phyloP scores from a whole-genome alignment of 2,797 vertebrate genomes.

The Bovichtus diacanthus region DNA sequence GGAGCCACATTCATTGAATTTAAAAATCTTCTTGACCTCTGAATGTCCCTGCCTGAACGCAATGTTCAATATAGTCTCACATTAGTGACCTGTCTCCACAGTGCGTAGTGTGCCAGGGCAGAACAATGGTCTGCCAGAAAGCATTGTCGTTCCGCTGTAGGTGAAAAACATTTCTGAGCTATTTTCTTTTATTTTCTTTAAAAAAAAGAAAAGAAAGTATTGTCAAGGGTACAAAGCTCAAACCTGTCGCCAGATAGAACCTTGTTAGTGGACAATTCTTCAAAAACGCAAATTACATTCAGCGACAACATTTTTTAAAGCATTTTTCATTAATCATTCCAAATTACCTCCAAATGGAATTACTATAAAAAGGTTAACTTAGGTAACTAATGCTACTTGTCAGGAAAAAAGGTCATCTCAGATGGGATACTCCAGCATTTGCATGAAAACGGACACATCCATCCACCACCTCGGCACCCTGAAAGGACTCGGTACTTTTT shows the following conservation, averaged over 20 bases:
- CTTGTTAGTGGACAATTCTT: not conserved
- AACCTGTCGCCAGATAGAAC: not conserved
- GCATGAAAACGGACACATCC: too few relatives aligned
- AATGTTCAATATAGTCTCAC: slow-evolving; percentile 8
- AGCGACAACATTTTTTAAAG: too few relatives aligned
- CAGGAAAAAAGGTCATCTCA: too few relatives aligned
- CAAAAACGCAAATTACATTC: not conserved
- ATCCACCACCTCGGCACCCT: too few relatives aligned
- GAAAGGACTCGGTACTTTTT: too few relatives aligned
- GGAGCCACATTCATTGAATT: slow-evolving; percentile 39
- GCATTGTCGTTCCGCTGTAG: not conserved
- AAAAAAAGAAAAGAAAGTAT: not conserved
- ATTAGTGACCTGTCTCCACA: slow-evolving; percentile 19
- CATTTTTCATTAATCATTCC: too few relatives aligned
- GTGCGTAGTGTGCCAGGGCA: not conserved
- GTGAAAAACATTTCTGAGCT: not conserved
- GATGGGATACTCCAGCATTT: too few relatives aligned
- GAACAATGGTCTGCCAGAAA: slow-evolving; percentile 8
- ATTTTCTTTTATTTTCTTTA: not conserved
- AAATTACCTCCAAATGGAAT: not conserved
- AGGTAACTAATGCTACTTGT: too few relatives aligned
- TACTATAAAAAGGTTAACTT: too few relatives aligned
- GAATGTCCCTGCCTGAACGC: slow-evolving; percentile 21
- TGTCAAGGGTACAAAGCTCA: not conserved
- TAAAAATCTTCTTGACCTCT: slow-evolving; percentile 41